Evolutionary conservation across 2,797 vertebrate species (phyloP).

Genomic region (Distichodus sexfasciatus): DNA sequence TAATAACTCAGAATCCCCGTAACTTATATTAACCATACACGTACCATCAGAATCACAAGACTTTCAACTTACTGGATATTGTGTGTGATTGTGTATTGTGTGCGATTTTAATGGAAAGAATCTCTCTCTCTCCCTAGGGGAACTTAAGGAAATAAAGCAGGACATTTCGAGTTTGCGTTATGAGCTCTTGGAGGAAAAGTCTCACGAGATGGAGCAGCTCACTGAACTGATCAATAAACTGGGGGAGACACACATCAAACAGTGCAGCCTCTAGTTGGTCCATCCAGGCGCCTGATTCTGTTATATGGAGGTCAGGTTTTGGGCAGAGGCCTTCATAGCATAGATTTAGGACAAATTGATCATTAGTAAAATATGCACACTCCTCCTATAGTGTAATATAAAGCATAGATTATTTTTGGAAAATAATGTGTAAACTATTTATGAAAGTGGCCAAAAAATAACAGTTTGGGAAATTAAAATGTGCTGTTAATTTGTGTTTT

Average conservation of each 20-base stretch:
- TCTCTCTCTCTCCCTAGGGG: slow-evolving; percentile 71
- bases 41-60: no score
- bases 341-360: background rate
- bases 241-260: slow-evolving; percentile 67
- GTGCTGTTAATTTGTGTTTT: no score
- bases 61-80: no score
- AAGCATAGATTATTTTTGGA: no score
- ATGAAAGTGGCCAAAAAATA: no score
- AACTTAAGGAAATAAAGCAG: slow-evolving; percentile 95
- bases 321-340: background rate
- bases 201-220: slow-evolving; percentile 82
- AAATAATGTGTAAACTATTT: no score
- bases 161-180: slow-evolving; percentile 95
- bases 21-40: no score
- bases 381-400: no score
- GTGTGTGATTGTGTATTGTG: no score
- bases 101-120: no score
- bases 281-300: background rate
- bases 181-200: slow-evolving; percentile 90
- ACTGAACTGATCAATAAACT: slow-evolving; percentile 84
- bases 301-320: background rate
- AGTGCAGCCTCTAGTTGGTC: slow-evolving; percentile 9
- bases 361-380: background rate
- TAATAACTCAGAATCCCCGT: no score
- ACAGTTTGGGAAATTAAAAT: no score